These are phyloP conservation scores for Hippopotamyrus pictus DNA, from an alignment of 2,797 vertebrate species.

Conservation along the genomic window DNA sequence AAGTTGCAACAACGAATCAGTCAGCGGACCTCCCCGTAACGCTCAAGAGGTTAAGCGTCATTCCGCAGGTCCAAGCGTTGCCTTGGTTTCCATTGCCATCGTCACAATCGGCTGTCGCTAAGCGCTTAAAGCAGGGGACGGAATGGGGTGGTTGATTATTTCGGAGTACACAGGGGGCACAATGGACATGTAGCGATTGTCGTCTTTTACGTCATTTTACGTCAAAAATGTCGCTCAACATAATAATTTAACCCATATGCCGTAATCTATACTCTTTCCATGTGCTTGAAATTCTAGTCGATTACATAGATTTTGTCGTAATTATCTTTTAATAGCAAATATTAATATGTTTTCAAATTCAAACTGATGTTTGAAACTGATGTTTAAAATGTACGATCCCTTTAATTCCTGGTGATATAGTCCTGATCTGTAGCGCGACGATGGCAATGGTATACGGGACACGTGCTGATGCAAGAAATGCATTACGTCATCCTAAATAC, in stretches of 20 bases:
- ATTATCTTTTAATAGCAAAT: background rate
- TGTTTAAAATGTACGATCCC: background rate
- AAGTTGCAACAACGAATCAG: background rate
- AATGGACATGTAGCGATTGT: background rate
- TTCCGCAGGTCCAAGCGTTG: conserved; percentile 15
- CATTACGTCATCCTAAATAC: conserved; percentile 11
- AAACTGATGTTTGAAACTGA: background rate
- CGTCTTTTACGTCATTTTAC: background rate
- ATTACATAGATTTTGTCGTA: background rate
- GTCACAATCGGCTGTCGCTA: background rate
- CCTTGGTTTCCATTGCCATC: conserved; percentile 24
- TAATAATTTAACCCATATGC: background rate
- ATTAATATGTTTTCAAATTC: background rate
- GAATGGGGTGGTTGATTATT: background rate
- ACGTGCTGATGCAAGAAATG: background rate
- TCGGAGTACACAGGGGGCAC: background rate
- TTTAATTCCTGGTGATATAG: background rate
- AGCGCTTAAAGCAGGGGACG: background rate
- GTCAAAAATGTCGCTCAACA: background rate
- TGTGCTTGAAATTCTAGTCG: background rate
- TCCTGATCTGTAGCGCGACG: background rate
- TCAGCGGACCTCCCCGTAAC: conserved; percentile 6
- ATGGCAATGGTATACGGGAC: background rate
- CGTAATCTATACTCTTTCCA: background rate
- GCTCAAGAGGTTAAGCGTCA: conserved; percentile 12